Conservation (phyloP, 2,797 vertebrate species). For the Dermochelys coriacea region DNA sequence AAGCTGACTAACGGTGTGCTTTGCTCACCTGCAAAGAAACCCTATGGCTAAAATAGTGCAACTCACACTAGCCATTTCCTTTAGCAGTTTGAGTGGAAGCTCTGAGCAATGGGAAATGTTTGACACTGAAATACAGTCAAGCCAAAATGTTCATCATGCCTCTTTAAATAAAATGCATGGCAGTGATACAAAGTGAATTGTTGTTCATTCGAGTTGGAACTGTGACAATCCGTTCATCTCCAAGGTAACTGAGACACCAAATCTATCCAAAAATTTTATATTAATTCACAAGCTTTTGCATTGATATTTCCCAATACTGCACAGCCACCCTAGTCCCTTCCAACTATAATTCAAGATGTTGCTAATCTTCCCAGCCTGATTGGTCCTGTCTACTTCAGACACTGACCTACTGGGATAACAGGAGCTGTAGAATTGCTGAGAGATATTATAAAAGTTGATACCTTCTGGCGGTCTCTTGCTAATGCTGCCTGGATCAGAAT, state of each 20-base stretch:
- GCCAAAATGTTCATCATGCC: neutral
- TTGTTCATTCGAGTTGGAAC: neutral
- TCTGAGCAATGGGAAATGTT: constrained; percentile 29
- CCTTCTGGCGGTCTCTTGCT: neutral
- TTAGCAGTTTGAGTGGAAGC: constrained; percentile 27
- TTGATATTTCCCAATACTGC: neutral
- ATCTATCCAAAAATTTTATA: neutral
- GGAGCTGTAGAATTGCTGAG: neutral
- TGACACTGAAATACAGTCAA: neutral
- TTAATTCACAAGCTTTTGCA: neutral
- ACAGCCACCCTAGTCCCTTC: neutral
- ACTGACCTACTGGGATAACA: neutral
- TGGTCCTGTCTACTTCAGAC: neutral
- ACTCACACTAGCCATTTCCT: constrained; percentile 3
- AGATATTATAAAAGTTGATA: neutral
- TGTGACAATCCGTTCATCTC: neutral
- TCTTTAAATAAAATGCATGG: neutral
- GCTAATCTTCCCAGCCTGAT: neutral
- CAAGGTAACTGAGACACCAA: neutral
- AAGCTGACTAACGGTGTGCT: neutral
- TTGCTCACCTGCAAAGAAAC: neutral
- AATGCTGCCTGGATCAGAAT: neutral
- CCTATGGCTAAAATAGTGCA: neutral
- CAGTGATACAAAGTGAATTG: neutral
- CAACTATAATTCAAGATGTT: neutral